Percentiles rank a stretch among this genome's conserved stretches.
These are phyloP conservation scores for Esox masquinongy DNA, from an alignment of 2,797 vertebrate genomes.

Conservation along the genomic window DNA sequence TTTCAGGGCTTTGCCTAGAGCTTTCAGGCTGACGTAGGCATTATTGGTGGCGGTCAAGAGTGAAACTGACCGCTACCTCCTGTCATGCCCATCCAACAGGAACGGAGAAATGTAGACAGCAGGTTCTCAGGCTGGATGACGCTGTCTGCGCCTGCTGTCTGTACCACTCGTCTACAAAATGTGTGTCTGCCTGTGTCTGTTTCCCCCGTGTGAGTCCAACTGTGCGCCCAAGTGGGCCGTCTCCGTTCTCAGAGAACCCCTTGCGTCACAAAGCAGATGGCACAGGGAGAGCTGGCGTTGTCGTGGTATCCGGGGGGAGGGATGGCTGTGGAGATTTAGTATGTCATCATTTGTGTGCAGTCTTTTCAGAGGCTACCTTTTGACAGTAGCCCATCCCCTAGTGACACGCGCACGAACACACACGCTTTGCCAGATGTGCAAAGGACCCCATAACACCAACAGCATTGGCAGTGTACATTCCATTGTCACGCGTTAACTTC, in stretches of 20 bases:
- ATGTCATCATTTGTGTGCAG: slow-evolving; percentile 45
- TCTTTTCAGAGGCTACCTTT: slow-evolving; percentile 27
- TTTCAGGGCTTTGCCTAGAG: background rate
- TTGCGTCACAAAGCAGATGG: slow-evolving; percentile 38
- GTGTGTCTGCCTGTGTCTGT: slow-evolving; percentile 6
- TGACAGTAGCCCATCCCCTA: background rate
- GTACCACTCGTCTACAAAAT: slow-evolving; percentile 1
- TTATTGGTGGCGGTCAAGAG: background rate
- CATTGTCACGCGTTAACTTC: too few species aligned
- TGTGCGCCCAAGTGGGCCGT: slow-evolving; percentile 6
- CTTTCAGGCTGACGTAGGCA: background rate
- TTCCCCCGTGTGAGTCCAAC: slow-evolving; percentile 10
- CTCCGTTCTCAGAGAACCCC: slow-evolving; percentile 35
- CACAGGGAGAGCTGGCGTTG: slow-evolving; percentile 26
- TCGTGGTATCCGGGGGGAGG: slow-evolving; percentile 15
- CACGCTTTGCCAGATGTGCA: too few species aligned
- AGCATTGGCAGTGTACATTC: too few species aligned
- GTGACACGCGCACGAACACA: too few species aligned
- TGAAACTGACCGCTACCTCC: slow-evolving; percentile 6
- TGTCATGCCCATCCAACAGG: slow-evolving; percentile 15
- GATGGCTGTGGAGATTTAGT: slow-evolving; percentile 20
- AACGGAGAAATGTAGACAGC: slow-evolving; percentile 21
- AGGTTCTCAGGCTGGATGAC: background rate
- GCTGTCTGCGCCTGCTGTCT: background rate
- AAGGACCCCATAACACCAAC: too few species aligned